Conservation (phyloP, 2,888 invertebrate genomes). For the Heliconius aoede region DNA sequence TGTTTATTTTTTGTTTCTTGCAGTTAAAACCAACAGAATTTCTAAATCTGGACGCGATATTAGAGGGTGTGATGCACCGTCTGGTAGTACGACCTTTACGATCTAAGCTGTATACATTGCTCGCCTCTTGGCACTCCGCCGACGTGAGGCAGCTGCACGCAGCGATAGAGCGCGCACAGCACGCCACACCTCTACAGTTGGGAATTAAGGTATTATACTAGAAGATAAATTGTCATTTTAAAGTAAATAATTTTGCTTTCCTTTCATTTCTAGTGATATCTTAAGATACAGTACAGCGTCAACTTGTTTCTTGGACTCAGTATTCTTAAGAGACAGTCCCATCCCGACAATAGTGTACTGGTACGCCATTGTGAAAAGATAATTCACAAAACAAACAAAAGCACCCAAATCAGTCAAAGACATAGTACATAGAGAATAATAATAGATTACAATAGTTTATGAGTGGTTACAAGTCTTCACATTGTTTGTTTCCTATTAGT, state of each 20-base stretch:
- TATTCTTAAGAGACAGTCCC: too few species aligned
- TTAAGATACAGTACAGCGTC: too few species aligned
- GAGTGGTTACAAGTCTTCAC: not conserved
- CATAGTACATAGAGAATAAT: not conserved
- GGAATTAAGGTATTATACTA: constrained; percentile 82
- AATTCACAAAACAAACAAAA: too few species aligned
- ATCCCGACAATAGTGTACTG: too few species aligned
- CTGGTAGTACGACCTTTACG: constrained; percentile 94
- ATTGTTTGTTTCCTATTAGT: not conserved
- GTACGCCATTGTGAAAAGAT: too few species aligned
- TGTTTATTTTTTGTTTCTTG: constrained; percentile 32
- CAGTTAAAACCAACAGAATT: constrained; percentile 95
- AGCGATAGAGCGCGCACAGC: constrained; percentile 87
- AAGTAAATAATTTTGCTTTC: too few species aligned
- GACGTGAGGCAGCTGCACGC: constrained; percentile 89
- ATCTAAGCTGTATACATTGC: constrained; percentile 91
- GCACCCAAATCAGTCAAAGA: too few species aligned
- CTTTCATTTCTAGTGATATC: too few species aligned
- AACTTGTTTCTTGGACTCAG: too few species aligned
- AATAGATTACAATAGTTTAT: too few species aligned
- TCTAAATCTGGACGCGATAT: constrained; percentile 96
- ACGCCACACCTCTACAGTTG: constrained; percentile 86
- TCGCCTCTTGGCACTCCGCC: constrained; percentile 94
- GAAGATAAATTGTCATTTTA: too few species aligned
- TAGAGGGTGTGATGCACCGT: constrained; percentile 97